Evolutionary conservation across 1,140 invertebrate species (phyloP), one percentile per base, ranked within the genome.

Genomic region (Himalopsyche phryganea): DNA sequence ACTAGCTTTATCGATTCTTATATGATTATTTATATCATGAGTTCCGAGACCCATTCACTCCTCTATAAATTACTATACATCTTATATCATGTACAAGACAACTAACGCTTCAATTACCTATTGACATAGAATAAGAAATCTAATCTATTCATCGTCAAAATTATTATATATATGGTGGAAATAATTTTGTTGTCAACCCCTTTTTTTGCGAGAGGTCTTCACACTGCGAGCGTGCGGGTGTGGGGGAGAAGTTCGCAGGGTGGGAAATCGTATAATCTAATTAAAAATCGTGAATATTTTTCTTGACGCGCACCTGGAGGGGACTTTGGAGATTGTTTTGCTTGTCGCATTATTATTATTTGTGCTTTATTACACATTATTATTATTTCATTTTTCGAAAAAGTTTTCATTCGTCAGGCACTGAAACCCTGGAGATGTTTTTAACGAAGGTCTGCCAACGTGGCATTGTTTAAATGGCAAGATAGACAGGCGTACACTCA

Each of bases 261-360:
- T 44, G 48, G 54, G 49, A 45, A 36, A 46, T 56, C 42, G 48
- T 33, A 49, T 57, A 61, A 61, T 61, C 53, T 57, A 61, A 61
- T 61, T 56, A 61, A 61, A 28, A 52, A 61, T 57, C 18, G 48
- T 19, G 48, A 57, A 51, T 57, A 51, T 61, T 61, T 59, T 46
- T 47, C 18, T 52, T 28, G 23, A 28, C 48, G 14, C 45, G 42
- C 51, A 54, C 42, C 42, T 54, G 50, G 32, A 44, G 44, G n/a
- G 20, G 42, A 52, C 32, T 44, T 32, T 13, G 14, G 11, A 23
- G 38, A 33, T 52, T 44, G 50, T 44, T 50, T 19, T 40, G 23
- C 23, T 28, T 28, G 23, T 28, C 23, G 23, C 9, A 28, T 28
- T 28, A 5, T 28, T 28, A 28, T 28, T 28, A 28, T 11, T 40